Evolutionary conservation across 2,113 vertebrate species (phyloP).

Genomic region (Neolamprologus modestus): DNA sequence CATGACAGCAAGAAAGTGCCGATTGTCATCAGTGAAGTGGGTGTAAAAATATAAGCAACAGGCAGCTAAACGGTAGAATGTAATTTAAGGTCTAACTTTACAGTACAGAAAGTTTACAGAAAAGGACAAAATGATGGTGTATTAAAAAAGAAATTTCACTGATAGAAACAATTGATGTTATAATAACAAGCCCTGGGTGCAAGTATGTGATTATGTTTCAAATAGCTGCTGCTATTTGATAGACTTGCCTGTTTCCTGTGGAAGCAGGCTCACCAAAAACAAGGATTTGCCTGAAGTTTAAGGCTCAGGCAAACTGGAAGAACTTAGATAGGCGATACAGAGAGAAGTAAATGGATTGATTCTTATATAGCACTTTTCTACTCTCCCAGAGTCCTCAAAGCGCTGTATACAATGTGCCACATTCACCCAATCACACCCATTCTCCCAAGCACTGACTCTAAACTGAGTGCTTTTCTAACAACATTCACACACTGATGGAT

Average conservation of each 20-base stretch:
- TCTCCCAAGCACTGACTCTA: background rate
- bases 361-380: background rate
- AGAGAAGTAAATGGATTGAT: background rate
- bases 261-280: background rate
- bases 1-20: fast-evolving
- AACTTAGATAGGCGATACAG: background rate
- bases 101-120: background rate
- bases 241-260: background rate
- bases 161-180: background rate
- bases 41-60: background rate
- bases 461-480: background rate
- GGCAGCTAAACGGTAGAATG: background rate
- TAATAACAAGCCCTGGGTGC: background rate
- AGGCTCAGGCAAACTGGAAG: background rate
- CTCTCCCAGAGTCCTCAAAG: too few relatives aligned
- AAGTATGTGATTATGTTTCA: background rate
- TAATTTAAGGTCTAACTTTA: background rate
- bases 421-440: background rate
- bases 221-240: background rate
- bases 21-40: background rate
- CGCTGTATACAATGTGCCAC: background rate
- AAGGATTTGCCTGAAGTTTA: background rate
- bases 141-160: fast-evolving
- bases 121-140: background rate
- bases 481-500: background rate